These are phyloP conservation scores for Salvelinus fontinalis DNA, from an alignment of 2,113 vertebrate genomes.

Conservation along the genomic window DNA sequence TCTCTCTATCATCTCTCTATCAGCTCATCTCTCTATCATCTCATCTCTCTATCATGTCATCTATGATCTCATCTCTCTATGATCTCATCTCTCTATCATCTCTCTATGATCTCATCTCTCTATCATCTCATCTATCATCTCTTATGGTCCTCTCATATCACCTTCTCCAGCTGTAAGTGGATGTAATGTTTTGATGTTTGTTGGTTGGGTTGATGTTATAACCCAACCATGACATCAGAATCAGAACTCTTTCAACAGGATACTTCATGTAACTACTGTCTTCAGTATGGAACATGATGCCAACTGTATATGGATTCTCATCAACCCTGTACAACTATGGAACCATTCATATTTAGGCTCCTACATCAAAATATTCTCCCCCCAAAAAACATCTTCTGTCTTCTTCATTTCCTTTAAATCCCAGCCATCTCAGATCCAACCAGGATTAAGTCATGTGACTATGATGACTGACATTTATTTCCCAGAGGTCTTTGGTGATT, in stretches of 20 bases:
- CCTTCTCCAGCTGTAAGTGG: too few relatives aligned
- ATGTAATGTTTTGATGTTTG: too few relatives aligned
- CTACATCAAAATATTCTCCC: neutral
- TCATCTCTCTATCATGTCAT: too few relatives aligned
- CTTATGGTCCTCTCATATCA: too few relatives aligned
- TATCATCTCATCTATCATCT: too few relatives aligned
- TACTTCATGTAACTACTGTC: neutral
- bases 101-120: too few relatives aligned
- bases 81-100: too few relatives aligned
- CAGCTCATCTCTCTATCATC: too few relatives aligned
- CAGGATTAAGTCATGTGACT: neutral
- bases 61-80: too few relatives aligned
- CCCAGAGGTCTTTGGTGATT: slow-evolving; percentile 42
- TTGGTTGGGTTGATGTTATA: too few relatives aligned
- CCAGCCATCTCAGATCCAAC: neutral
- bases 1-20: too few relatives aligned
- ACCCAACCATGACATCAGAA: too few relatives aligned
- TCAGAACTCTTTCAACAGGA: neutral
- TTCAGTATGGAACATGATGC: neutral
- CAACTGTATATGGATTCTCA: neutral
- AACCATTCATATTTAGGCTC: neutral
- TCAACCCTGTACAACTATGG: neutral
- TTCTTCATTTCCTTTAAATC: neutral
- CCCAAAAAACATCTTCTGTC: neutral
- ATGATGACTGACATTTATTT: slow-evolving; percentile 20